Conservation (phyloP, 2,113 vertebrate species). For the Vulpes ferrilata region DNA sequence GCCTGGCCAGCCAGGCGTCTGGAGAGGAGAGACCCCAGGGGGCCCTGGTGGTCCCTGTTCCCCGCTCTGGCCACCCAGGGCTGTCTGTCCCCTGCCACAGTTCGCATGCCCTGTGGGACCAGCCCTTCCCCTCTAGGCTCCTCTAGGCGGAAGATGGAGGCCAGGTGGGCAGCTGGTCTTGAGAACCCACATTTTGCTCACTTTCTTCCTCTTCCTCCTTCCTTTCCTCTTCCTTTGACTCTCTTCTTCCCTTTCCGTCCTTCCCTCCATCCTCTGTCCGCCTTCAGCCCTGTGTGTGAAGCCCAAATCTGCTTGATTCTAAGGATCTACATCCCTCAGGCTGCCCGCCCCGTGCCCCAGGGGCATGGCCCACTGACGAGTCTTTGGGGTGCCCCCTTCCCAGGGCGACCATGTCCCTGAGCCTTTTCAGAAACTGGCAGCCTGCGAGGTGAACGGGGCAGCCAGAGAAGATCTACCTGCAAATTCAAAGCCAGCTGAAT, state of each 20-base stretch:
- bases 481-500: not conserved
- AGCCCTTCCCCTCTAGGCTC: not conserved
- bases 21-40: not conserved
- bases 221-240: not conserved
- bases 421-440: not conserved
- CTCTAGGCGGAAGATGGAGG: not conserved
- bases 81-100: not conserved
- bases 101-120: not conserved
- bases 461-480: not conserved
- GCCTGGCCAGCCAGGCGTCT: not conserved
- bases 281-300: not conserved
- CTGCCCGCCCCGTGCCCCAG: not conserved
- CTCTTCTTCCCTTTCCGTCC: not conserved
- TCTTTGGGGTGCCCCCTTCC: not conserved
- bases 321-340: not conserved
- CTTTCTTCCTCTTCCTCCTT: not conserved
- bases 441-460: not conserved
- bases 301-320: slow-evolving; percentile 38
- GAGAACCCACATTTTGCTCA: not conserved
- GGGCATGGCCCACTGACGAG: not conserved
- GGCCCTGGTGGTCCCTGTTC: too few species aligned
- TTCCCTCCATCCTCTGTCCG: not conserved
- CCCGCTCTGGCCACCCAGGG: too few species aligned
- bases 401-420: rapidly evolving
- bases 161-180: not conserved